Evolutionary conservation across 2,888 invertebrate species (phyloP).

Genomic region (Saturnia pavonia): DNA sequence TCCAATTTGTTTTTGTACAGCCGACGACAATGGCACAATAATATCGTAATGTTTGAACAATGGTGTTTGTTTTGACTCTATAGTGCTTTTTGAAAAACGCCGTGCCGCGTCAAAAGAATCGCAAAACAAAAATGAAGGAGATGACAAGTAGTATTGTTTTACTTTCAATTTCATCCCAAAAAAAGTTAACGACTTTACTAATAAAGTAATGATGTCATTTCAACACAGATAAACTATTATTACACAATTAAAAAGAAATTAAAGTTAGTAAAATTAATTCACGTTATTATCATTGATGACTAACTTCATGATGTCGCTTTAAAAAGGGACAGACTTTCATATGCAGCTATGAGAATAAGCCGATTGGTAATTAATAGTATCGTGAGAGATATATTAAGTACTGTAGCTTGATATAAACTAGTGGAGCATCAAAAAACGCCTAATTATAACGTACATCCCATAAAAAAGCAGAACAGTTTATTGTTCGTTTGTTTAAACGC

Average conservation of each 20-base stretch:
- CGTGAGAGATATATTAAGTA: no score
- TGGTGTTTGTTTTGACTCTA: constrained; percentile 23
- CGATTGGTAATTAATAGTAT: not conserved
- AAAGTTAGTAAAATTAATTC: no score
- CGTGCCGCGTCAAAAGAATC: not conserved
- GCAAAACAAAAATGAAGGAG: not conserved
- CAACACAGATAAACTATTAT: no score
- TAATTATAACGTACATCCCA: not conserved
- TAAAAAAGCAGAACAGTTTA: no score
- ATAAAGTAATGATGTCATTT: no score
- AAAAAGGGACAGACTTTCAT: not conserved
- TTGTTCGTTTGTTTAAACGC: no score
- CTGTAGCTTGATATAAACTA: not conserved
- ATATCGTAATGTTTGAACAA: constrained; percentile 69
- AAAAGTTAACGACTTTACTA: not conserved
- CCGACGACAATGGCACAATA: constrained; percentile 53
- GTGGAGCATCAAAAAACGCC: not conserved
- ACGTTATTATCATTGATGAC: no score
- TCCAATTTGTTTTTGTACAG: constrained; percentile 53
- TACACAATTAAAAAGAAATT: no score
- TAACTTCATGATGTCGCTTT: no score
- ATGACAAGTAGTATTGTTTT: not conserved
- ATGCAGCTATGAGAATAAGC: not conserved
- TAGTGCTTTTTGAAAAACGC: not conserved
- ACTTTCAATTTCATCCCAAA: constrained; percentile 1